Conservation (phyloP, 1,140 invertebrate species). For the Chironomus tepperi region DNA sequence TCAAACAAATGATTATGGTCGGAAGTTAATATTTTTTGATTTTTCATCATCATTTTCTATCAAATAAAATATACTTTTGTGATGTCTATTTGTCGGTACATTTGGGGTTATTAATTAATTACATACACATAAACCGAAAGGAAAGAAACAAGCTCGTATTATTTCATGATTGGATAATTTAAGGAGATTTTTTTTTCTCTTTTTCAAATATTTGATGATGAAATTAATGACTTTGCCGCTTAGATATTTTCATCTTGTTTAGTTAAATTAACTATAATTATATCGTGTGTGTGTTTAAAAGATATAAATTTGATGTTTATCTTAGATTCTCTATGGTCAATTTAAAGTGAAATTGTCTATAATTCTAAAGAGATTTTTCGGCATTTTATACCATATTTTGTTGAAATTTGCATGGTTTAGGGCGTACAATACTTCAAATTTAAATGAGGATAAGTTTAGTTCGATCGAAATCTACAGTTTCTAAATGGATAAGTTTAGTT, state of each 20-base stretch:
- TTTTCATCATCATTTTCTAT: constrained; percentile 8
- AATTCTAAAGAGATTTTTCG: neutral
- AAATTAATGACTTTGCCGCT: neutral
- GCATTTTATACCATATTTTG: no score
- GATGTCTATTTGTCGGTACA: neutral
- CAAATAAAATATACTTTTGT: neutral
- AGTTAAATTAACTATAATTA: constrained; percentile 2
- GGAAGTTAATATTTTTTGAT: constrained; percentile 2
- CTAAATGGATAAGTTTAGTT: no score
- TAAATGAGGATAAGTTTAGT: no score
- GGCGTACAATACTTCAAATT: no score
- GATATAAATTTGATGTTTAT: no score
- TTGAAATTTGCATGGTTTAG: no score
- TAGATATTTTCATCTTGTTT: neutral
- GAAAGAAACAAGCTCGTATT: no score
- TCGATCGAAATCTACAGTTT: no score
- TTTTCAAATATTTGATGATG: neutral
- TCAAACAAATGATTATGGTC: constrained; percentile 14
- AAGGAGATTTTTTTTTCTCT: neutral
- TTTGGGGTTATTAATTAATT: constrained; percentile 5
- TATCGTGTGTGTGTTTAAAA: neutral
- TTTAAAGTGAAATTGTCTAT: neutral
- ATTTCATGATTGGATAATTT: constrained; percentile 14
- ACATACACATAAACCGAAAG: neutral
- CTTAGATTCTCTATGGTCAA: no score